These are phyloP conservation scores for Corynorhinus townsendii DNA, from an alignment of 2,113 vertebrate species.

Conservation along the genomic window DNA sequence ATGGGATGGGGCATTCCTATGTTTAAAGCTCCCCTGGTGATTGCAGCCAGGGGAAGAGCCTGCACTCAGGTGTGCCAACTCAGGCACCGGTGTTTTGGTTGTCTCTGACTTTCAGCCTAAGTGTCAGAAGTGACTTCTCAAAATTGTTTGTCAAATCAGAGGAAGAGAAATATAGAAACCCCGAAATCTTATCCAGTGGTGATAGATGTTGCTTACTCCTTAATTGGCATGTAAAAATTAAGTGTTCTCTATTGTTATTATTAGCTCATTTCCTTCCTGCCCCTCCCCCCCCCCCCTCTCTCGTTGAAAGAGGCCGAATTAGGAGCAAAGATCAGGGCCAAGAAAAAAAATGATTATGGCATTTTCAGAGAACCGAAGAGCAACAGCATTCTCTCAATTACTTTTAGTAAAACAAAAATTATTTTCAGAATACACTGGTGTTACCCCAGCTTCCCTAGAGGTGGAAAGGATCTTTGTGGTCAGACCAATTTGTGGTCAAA, in stretches of 20 bases:
- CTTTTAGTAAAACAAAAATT: slow-evolving; percentile 4
- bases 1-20: neutral
- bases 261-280: neutral
- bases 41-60: neutral
- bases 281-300: neutral
- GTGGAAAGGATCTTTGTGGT: neutral
- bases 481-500: neutral
- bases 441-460: neutral
- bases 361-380: neutral
- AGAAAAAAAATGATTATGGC: neutral
- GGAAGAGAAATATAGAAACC: slow-evolving; percentile 52
- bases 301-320: neutral
- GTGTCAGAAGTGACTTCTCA: neutral
- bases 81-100: neutral
- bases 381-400: neutral
- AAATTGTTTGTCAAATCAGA: slow-evolving; percentile 5
- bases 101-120: neutral
- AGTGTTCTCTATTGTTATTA: neutral
- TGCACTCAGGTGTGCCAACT: neutral
- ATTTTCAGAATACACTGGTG: neutral
- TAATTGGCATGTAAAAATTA: slow-evolving; percentile 58
- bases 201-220: slow-evolving; percentile 1
- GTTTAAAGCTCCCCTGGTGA: neutral
- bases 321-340: neutral
- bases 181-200: slow-evolving; percentile 4